Percentiles rank a stretch among this genome's conserved stretches.
Evolutionary conservation across 2,797 vertebrate species (phyloP).

Genomic region (Platyrinchus mystaceus): DNA sequence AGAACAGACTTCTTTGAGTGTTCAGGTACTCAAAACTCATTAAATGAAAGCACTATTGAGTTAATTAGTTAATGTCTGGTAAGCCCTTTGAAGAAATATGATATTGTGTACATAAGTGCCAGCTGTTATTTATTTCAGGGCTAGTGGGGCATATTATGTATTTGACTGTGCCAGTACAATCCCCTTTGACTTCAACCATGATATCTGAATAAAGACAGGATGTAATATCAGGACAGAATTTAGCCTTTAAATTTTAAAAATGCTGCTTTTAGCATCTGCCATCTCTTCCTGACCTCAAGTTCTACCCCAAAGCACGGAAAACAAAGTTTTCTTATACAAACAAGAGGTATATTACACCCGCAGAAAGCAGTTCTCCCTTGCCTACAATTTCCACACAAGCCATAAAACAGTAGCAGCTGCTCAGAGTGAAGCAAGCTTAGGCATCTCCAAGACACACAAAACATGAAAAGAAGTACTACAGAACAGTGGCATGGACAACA

Average conservation of each 20-base stretch:
- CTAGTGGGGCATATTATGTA: background rate
- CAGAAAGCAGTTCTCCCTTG: background rate
- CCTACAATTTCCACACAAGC: background rate
- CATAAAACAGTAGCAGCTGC: background rate
- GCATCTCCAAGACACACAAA: background rate
- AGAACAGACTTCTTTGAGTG: background rate
- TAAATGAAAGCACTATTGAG: background rate
- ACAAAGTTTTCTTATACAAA: background rate
- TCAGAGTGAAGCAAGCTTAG: background rate
- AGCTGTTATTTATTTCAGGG: background rate
- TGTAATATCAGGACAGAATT: background rate
- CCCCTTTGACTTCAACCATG: background rate
- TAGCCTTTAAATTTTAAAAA: background rate
- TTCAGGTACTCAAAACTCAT: background rate
- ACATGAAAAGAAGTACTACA: background rate
- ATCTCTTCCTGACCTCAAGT: background rate
- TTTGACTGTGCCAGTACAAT: background rate
- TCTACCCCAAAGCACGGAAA: background rate
- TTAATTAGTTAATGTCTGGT: conserved; percentile 12
- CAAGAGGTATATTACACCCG: background rate
- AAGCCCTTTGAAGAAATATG: background rate
- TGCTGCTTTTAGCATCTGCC: background rate
- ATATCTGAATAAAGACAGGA: background rate
- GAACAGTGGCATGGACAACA: background rate
- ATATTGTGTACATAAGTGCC: background rate